These are phyloP conservation scores for Drosophila subquinaria DNA, from an alignment of 2,888 invertebrate genomes.

Conservation along the genomic window DNA sequence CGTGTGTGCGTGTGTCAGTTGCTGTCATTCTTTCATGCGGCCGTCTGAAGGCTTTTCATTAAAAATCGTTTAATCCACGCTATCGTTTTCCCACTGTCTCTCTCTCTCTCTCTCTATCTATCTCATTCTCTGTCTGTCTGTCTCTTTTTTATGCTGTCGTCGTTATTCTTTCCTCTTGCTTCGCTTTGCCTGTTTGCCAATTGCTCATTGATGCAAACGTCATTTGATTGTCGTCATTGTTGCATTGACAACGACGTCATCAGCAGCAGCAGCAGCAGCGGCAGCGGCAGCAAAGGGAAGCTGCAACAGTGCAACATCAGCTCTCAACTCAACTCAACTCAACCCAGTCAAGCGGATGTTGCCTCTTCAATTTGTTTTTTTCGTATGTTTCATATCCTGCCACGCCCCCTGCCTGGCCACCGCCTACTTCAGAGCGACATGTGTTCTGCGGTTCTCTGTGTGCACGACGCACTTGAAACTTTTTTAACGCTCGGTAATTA, in stretches of 20 bases:
- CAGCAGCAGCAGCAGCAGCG: no score
- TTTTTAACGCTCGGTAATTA: conserved; percentile 76
- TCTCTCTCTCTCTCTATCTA: no score
- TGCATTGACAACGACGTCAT: conserved; percentile 74
- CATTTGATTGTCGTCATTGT: conserved; percentile 84
- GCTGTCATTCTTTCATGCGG: conserved; percentile 68
- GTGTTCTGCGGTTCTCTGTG: conserved; percentile 68
- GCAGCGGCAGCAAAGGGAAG: conserved; percentile 29
- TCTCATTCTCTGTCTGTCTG: conserved; percentile 1
- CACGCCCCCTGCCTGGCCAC: conserved; percentile 20
- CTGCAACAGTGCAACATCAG: conserved; percentile 31
- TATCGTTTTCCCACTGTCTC: conserved; percentile 69
- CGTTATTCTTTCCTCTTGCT: conserved; percentile 34
- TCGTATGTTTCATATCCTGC: conserved; percentile 74
- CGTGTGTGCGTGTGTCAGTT: conserved; percentile 56
- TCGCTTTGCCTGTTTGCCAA: conserved; percentile 65
- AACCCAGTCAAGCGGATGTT: conserved; percentile 65
- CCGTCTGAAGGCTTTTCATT: conserved; percentile 82
- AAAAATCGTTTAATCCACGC: conserved; percentile 83
- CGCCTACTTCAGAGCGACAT: conserved; percentile 43
- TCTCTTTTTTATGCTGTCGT: conserved; percentile 20
- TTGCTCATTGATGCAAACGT: conserved; percentile 84
- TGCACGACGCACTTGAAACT: conserved; percentile 63
- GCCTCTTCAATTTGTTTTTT: conserved; percentile 79
- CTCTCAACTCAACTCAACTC: conserved; percentile 8